Evolutionary conservation across 2,113 vertebrate genomes (phyloP).

Genomic region (Salvelinus alpinus): DNA sequence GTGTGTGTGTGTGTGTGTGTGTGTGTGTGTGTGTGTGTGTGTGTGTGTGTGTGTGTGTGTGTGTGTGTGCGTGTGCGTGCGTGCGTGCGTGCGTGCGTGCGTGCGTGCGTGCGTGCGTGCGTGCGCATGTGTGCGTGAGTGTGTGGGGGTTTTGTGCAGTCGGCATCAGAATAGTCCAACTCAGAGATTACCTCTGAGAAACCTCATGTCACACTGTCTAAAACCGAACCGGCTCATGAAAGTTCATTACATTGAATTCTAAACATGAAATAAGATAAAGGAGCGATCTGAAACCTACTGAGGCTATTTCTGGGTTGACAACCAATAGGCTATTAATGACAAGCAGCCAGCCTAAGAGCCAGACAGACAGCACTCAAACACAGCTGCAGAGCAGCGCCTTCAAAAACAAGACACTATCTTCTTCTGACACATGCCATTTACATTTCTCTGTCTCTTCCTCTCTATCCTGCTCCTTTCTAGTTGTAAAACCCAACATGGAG

Average conservation of each 20-base stretch:
- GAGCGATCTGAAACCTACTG: background rate
- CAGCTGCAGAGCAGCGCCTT: background rate
- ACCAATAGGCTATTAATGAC: background rate
- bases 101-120: background rate
- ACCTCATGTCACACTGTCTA: background rate
- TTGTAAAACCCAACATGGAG: constrained; percentile 15
- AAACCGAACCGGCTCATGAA: background rate
- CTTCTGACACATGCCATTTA: constrained; percentile 9
- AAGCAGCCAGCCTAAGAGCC: background rate
- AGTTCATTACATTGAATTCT: background rate
- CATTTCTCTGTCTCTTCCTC: background rate
- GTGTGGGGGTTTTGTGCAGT: background rate
- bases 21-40: too few species aligned
- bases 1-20: background rate
- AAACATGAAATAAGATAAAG: background rate
- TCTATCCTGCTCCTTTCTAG: constrained; percentile 2
- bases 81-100: too few species aligned
- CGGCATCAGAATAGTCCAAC: background rate
- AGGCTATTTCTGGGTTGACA: background rate
- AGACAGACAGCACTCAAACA: background rate
- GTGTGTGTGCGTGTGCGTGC: too few species aligned
- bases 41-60: background rate
- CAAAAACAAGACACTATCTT: background rate
- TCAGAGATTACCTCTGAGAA: background rate
- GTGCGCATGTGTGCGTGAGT: too few species aligned